A percentile compares a stretch with the other conserved stretches of the same genome.
Conservation (phyloP, 1,140 invertebrate species). For the Brachionus sp. region DNA sequence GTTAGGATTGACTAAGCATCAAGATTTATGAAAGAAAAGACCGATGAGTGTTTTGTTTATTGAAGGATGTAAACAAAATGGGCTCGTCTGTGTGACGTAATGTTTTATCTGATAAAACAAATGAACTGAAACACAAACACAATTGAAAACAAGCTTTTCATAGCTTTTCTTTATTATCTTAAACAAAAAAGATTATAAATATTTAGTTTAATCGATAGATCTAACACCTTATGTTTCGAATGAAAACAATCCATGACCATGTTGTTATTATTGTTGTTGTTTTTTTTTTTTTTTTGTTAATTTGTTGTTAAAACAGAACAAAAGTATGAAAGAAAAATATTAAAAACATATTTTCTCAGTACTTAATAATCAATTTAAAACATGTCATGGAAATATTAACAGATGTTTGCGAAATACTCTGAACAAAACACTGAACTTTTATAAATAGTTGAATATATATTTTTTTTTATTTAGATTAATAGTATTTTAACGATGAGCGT, state of each 20-base stretch:
- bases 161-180: neutral
- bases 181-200: neutral
- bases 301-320: conserved; percentile 9
- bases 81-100: neutral
- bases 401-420: neutral
- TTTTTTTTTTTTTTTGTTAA: neutral
- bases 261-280: neutral
- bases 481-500: neutral
- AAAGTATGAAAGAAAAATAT: neutral
- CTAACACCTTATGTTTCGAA: conserved; percentile 1
- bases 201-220: neutral
- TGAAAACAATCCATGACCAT: conserved; percentile 6
- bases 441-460: neutral
- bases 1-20: neutral
- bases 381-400: conserved; percentile 36
- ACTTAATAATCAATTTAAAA: conserved; percentile 43
- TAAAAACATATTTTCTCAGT: conserved; percentile 23
- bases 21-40: neutral
- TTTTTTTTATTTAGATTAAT: neutral
- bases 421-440: neutral
- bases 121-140: neutral
- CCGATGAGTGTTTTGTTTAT: neutral
- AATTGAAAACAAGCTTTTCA: neutral
- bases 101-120: neutral
- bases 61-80: neutral